phyloP scores from a whole-genome alignment of 2,113 vertebrate genomes.

The Serranochromis macrocephalus region DNA sequence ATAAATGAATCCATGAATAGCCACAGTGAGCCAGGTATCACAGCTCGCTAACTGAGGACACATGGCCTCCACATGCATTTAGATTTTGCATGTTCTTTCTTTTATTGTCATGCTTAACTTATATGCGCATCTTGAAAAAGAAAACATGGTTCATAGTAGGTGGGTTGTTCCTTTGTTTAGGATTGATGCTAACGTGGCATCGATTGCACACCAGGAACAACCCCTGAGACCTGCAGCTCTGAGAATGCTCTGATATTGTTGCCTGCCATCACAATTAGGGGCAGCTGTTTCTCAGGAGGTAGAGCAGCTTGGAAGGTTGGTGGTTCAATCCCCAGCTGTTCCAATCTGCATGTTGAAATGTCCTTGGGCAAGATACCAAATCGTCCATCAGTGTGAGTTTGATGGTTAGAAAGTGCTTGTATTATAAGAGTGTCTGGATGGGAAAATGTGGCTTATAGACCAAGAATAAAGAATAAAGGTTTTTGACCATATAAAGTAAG shows the following conservation, averaged over 20 bases:
- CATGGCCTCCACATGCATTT: background rate
- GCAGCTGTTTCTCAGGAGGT: background rate
- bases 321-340: background rate
- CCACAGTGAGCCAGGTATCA: background rate
- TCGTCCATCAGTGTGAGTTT: background rate
- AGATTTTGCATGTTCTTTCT: background rate
- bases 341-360: background rate
- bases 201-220: background rate
- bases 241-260: background rate
- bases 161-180: background rate
- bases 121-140: background rate
- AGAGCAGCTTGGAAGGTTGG: background rate
- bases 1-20: background rate
- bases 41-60: background rate
- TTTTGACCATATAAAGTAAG: background rate
- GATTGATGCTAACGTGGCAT: background rate
- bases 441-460: background rate
- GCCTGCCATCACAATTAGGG: background rate
- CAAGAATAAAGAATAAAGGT: background rate
- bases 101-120: background rate
- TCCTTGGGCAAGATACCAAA: background rate
- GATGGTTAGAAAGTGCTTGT: background rate
- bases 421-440: background rate
- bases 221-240: background rate
- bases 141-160: background rate